Conservation (phyloP, 2,113 vertebrate species). For the Hiodon alosoides region DNA sequence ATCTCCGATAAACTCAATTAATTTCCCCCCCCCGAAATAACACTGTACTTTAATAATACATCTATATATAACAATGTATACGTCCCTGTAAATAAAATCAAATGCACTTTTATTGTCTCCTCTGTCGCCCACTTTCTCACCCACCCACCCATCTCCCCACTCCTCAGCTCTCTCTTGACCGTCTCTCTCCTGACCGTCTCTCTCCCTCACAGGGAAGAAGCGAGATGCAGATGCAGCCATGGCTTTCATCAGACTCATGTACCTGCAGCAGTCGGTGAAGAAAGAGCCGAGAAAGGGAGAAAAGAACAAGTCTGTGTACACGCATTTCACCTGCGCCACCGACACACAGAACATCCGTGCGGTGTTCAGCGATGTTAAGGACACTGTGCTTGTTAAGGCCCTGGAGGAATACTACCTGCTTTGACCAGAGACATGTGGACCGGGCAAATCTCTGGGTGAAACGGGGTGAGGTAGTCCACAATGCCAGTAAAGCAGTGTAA, state of each 20-base stretch:
- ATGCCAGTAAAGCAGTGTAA: too few relatives aligned
- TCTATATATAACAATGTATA: too few relatives aligned
- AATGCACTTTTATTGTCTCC: too few relatives aligned
- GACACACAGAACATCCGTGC: slow-evolving; percentile 80
- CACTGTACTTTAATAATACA: too few relatives aligned
- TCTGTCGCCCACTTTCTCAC: not conserved
- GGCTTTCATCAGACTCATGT: slow-evolving; percentile 68
- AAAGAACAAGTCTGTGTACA: slow-evolving; percentile 62
- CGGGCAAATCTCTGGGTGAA: not conserved
- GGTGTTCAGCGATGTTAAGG: slow-evolving; percentile 77
- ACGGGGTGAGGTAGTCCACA: not conserved
- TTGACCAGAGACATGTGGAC: slow-evolving; percentile 38
- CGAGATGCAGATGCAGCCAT: slow-evolving; percentile 61
- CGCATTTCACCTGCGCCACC: slow-evolving; percentile 81
- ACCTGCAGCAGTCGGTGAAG: slow-evolving; percentile 54
- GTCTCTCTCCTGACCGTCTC: not conserved
- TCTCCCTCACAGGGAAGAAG: slow-evolving; percentile 55
- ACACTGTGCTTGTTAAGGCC: slow-evolving; percentile 70
- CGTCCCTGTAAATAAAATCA: too few relatives aligned
- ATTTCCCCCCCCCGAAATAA: not conserved
- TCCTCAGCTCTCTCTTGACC: not conserved
- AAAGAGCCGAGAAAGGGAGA: slow-evolving; percentile 26
- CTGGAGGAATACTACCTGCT: slow-evolving; percentile 63
- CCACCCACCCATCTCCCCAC: not conserved
- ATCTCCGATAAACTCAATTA: not conserved